Percentiles rank a stretch among this genome's conserved stretches.
Evolutionary conservation across 1,140 invertebrate genomes (phyloP).

Genomic region (Caenorhabditis inopinata): DNA sequence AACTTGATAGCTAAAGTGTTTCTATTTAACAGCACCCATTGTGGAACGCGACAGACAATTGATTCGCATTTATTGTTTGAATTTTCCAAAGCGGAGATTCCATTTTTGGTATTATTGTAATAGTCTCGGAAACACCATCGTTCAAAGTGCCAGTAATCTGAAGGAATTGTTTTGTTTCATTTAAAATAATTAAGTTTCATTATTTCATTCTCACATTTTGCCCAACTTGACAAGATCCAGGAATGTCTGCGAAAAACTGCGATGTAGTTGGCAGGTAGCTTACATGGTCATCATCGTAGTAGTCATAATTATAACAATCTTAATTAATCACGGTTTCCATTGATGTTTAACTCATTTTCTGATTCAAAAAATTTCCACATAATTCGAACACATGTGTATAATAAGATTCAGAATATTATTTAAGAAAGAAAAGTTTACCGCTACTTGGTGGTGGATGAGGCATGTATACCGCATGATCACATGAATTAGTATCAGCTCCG

Average conservation of each 20-base stretch:
- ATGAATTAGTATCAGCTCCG: not conserved
- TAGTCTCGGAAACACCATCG: not conserved
- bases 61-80: not conserved
- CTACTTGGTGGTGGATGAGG: constrained; percentile 14
- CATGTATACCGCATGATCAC: constrained; percentile 36
- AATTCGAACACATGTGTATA: not conserved
- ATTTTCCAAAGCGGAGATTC: not conserved
- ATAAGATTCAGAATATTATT: not conserved
- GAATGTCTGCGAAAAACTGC: constrained; percentile 20
- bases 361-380: not conserved
- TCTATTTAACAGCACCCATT: too few species aligned
- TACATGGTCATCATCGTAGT: constrained; percentile 31
- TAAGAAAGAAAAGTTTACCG: constrained; percentile 15
- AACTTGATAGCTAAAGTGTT: not conserved
- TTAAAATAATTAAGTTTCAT: too few species aligned
- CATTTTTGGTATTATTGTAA: not conserved
- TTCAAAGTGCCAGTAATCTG: not conserved
- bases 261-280: not conserved
- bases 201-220: not conserved
- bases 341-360: not conserved
- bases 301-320: constrained; percentile 31
- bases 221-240: not conserved
- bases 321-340: not conserved
- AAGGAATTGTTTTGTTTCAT: not conserved
- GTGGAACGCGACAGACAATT: not conserved